These are phyloP conservation scores for Dolichotis patagonum DNA, from an alignment of 2,113 vertebrate species.

Conservation along the genomic window DNA sequence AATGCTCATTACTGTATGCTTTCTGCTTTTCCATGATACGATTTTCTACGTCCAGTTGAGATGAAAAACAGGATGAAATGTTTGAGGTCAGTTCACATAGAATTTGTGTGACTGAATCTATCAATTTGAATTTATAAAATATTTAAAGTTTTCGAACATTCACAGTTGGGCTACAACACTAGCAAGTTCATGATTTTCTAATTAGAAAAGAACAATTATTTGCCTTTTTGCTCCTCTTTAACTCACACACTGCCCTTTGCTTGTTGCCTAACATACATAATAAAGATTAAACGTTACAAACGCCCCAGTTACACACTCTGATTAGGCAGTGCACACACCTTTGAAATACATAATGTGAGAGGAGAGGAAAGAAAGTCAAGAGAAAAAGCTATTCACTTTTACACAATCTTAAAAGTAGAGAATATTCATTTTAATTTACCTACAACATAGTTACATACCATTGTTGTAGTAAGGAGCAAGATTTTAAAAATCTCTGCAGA, in stretches of 20 bases:
- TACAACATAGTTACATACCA: neutral
- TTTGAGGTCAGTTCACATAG: neutral
- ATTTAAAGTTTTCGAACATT: constrained; percentile 22
- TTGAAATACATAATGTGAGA: neutral
- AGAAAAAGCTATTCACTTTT: neutral
- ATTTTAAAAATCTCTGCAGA: neutral
- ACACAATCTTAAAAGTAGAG: neutral
- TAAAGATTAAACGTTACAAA: constrained; percentile 38
- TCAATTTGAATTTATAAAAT: constrained; percentile 37
- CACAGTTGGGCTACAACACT: neutral
- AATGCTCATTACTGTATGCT: neutral
- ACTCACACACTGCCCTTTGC: neutral
- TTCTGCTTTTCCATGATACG: neutral
- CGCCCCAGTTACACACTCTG: neutral
- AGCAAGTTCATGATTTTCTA: constrained; percentile 36
- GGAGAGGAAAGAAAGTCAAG: neutral
- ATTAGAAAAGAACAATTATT: neutral
- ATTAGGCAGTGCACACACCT: neutral
- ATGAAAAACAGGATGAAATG: neutral
- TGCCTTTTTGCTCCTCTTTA: constrained; percentile 12
- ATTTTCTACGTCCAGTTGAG: neutral
- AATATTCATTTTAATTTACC: neutral
- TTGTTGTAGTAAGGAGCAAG: neutral
- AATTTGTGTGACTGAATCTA: constrained; percentile 34
- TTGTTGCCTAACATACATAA: neutral